phyloP scores from a whole-genome alignment of 2,113 vertebrate species.

The Pachypanchax playfairii region DNA sequence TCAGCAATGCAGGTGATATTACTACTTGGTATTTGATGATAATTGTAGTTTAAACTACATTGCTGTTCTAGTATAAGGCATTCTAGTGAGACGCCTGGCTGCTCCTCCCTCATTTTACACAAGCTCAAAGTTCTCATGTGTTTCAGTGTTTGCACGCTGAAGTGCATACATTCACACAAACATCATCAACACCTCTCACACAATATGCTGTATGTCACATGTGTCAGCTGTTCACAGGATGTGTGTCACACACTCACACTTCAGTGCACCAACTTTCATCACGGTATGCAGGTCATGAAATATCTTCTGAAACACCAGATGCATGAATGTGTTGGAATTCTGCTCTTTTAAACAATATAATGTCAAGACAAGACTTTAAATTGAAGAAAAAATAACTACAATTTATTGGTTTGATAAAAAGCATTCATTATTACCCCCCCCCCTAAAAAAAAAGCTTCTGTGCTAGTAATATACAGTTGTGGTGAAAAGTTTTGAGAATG shows the following conservation, averaged over 20 bases:
- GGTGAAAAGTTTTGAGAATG: no score
- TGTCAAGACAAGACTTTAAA: no score
- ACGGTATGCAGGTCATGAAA: conserved; percentile 8
- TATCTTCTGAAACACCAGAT: no score
- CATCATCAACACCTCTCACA: conserved; percentile 30
- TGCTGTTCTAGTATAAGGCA: conserved; percentile 67
- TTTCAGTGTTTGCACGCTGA: conserved; percentile 25
- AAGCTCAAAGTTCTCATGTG: conserved; percentile 39
- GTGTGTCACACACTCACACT: conserved; percentile 31
- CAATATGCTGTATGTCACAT: conserved; percentile 40
- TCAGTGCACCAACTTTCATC: no score
- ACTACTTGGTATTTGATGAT: conserved; percentile 30
- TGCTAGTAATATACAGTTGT: no score
- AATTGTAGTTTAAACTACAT: conserved; percentile 57
- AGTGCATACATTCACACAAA: conserved; percentile 29
- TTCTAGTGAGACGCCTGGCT: conserved; percentile 34
- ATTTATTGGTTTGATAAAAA: no score
- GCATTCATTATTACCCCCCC: no score
- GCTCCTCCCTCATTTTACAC: conserved; percentile 67
- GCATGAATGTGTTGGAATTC: no score
- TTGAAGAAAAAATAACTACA: no score
- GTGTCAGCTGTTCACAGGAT: conserved; percentile 61
- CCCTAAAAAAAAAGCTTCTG: no score
- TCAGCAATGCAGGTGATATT: conserved; percentile 43
- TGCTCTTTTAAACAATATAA: no score